Evolutionary conservation across 2,113 vertebrate genomes (phyloP), one percentile per base, ranked within the genome.

Genomic region (Motacilla alba): DNA sequence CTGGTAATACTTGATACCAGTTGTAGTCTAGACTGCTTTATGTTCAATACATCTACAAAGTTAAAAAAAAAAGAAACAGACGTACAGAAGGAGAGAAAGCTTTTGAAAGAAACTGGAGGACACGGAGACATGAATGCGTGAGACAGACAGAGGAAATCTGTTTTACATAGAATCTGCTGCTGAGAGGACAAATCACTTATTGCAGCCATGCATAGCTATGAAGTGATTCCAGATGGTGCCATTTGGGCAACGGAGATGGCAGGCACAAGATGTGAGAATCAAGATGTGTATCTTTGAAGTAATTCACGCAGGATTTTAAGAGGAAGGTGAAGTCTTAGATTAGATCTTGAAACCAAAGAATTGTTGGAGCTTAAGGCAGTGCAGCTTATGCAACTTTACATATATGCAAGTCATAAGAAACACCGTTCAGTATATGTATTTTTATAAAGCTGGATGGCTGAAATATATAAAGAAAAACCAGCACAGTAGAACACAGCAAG

Each of bases 201-300:
- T 93, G 79, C 92, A 90, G 87, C 84, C 87, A 43, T 85, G 75
- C 85, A 90, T 0, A 80, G 84, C 74, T 93, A 88, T 44, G 70
- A 83, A 96, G 78, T 33, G 55, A 80, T 87, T 95, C 87, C 95
- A 91, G 87, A 95, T 94, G 96, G 94, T 94, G 84, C 84, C 82
- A 73, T 93, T 73, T 95, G 90, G 93, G 88, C 63, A 88, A 66
- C 0, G 47, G 93, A 80, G 59, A 89, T 62, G 81, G 70, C 53
- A 93, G 39, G 39, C 33, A 63, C 20, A 91, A 76, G 55, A 82
- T n/a, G 53, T 28, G 47, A 88, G 67, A 93, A 83, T 80, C 37
- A 63, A 80, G 88, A 93, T 63, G 55, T 70, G 0, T 22, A 66
- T 88, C 74, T 94, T 63, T 83, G 78, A 94, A 87, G 50, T 47